phyloP scores from a whole-genome alignment of 2,797 vertebrate genomes.

The Selene dorsalis region DNA sequence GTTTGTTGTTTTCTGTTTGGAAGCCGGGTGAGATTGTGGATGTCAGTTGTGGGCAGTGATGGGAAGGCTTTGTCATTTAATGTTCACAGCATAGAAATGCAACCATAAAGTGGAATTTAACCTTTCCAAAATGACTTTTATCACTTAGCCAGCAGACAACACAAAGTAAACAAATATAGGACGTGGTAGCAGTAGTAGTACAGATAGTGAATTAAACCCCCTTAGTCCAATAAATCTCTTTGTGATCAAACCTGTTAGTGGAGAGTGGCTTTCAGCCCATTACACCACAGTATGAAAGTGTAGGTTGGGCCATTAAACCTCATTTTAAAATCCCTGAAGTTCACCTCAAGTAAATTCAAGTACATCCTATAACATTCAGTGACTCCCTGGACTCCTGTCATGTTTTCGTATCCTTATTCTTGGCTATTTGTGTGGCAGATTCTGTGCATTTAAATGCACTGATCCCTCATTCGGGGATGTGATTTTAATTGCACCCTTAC shows the following conservation, averaged over 20 bases:
- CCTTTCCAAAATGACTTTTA: constrained; percentile 13
- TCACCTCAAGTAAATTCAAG: constrained; percentile 25
- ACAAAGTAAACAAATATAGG: constrained; percentile 18
- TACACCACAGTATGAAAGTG: constrained; percentile 1
- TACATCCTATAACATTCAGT: constrained; percentile 38
- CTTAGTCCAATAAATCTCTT: constrained; percentile 27
- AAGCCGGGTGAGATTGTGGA: too few species aligned
- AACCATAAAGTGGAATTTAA: constrained; percentile 18
- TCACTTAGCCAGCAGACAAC: constrained; percentile 11
- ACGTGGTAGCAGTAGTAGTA: neutral
- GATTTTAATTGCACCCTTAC: constrained; percentile 70
- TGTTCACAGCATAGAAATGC: constrained; percentile 10
- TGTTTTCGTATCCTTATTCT: constrained; percentile 7
- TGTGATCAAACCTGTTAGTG: constrained; percentile 22
- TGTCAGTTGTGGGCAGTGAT: too few species aligned
- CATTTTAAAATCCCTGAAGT: constrained; percentile 7
- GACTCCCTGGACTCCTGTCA: constrained; percentile 26
- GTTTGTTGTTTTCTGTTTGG: neutral
- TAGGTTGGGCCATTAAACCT: constrained; percentile 25
- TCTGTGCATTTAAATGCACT: constrained; percentile 27
- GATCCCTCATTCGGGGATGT: constrained; percentile 22
- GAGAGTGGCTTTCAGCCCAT: constrained; percentile 15
- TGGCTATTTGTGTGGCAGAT: constrained; percentile 1
- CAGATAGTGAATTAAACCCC: constrained; percentile 5
- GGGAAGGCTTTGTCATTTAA: neutral